Conservation (phyloP, 2,888 invertebrate genomes). For the Phortica magna region DNA sequence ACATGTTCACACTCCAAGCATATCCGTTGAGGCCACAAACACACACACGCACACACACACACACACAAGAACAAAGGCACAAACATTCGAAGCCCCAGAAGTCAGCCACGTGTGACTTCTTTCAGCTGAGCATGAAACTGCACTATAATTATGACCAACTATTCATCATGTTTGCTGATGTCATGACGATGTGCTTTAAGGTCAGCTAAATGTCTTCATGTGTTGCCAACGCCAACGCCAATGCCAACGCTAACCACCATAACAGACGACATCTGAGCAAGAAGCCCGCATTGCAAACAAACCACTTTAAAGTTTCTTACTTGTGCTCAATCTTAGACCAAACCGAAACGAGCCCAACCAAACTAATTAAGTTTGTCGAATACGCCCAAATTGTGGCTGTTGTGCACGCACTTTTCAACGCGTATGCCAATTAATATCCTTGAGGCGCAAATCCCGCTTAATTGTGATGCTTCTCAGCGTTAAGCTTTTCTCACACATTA, state of each 20-base stretch:
- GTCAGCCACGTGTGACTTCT: constrained; percentile 67
- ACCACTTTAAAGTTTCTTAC: not conserved
- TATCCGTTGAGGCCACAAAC: constrained; percentile 7
- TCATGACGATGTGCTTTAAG: constrained; percentile 46
- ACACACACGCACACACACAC: not conserved
- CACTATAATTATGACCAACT: constrained; percentile 69
- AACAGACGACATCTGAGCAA: not conserved
- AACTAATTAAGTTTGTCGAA: constrained; percentile 26
- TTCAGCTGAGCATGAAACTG: constrained; percentile 58
- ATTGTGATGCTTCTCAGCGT: constrained; percentile 55
- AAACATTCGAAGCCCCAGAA: not conserved
- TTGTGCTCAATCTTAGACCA: not conserved
- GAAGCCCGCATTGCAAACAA: not conserved
- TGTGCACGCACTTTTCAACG: not conserved
- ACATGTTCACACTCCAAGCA: constrained; percentile 17
- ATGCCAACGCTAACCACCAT: too few relatives aligned
- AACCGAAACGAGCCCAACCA: not conserved
- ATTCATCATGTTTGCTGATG: constrained; percentile 65
- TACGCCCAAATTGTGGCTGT: not conserved
- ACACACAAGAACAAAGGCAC: not conserved
- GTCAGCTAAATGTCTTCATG: not conserved
- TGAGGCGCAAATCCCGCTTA: constrained; percentile 61
- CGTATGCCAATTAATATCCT: constrained; percentile 5
- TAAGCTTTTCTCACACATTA: constrained; percentile 59
- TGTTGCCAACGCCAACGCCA: too few relatives aligned